phyloP scores from a whole-genome alignment of 2,888 invertebrate genomes.

The Proisotoma minuta region DNA sequence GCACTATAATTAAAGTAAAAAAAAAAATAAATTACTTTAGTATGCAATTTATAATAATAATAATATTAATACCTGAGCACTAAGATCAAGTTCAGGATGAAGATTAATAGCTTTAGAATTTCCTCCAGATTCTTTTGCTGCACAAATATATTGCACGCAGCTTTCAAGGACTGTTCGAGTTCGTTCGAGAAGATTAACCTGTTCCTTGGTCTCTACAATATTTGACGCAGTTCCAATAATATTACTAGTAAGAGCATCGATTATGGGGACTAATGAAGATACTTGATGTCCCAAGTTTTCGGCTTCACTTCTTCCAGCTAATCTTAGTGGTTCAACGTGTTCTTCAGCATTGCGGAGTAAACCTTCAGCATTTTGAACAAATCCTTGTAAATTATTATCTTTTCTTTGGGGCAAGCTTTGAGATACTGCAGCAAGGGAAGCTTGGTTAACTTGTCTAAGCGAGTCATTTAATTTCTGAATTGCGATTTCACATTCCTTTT shows the following conservation, averaged over 20 bases:
- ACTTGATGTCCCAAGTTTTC: conserved; percentile 80
- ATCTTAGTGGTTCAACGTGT: conserved; percentile 70
- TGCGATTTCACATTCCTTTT: conserved; percentile 83
- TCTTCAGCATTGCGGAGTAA: conserved; percentile 63
- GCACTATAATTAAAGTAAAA: conserved; percentile 26
- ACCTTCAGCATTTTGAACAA: conserved; percentile 53
- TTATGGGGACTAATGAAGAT: conserved; percentile 61
- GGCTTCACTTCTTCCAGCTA: conserved; percentile 82
- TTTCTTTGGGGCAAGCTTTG: conserved; percentile 67
- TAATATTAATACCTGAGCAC: conserved; percentile 34
- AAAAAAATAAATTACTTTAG: not conserved
- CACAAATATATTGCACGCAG: conserved; percentile 75
- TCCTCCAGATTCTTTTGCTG: conserved; percentile 83
- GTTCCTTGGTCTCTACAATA: conserved; percentile 79
- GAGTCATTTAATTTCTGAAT: conserved; percentile 70
- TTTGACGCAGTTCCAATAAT: conserved; percentile 84
- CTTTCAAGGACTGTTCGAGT: conserved; percentile 92
- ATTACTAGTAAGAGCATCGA: conserved; percentile 78
- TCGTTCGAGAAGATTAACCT: conserved; percentile 81
- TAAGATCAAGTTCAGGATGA: conserved; percentile 45
- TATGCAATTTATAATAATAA: not conserved
- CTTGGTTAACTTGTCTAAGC: conserved; percentile 78
- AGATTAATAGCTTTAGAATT: conserved; percentile 68
- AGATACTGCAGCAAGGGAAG: conserved; percentile 79
- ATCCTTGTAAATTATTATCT: conserved; percentile 68